Evolutionary conservation across 2,888 invertebrate species (phyloP), one percentile per base, ranked within the genome.

Genomic region (Dolichopus griseipennis): DNA sequence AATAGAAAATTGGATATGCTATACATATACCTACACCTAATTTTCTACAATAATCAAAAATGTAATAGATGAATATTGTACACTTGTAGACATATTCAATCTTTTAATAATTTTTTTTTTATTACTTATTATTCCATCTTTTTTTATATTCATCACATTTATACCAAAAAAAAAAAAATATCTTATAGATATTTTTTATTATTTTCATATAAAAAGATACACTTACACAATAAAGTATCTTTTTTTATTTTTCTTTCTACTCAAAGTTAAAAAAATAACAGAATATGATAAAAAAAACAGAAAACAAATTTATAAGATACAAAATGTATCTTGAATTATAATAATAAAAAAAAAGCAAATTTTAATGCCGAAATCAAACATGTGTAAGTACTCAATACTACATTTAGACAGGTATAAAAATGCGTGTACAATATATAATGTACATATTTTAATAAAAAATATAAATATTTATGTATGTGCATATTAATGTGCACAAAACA

Each of bases 211-310:
- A 52, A 52, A 41, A 41, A 41, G 8, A 41, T 12, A 41, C 41
- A 15, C 5, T 4, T 27, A 27, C 2, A 27, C 27, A 27, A 27
- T 5, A 27, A 7, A 10, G 37, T 37, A 5, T 37, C 12, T 7
- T 10, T 37, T 37, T 37, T 37, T 37, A 1, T 37, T 37, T 37
- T 37, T 37, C 2, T 52, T 52, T 18, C 52, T 18, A 52, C 52
- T 52, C 52, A 52, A 52, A 18, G 52, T 52, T 52, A 52, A 52
- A 52, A n/a, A 52, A 52, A 52, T 52, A 52, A 52, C 18, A 52
- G 15, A 52, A 43, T n/a, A n/a, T n/a, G n/a, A n/a, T n/a, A 43
- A 43, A 43, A 43, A 43, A 52, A 18, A 52, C 52, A 18, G 18
- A 52, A 52, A 18, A 52, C 37, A 7, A 27, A 27, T 4, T 4